phyloP scores from a whole-genome alignment of 2,113 vertebrate genomes.

The Tetraodon nigroviridis region DNA sequence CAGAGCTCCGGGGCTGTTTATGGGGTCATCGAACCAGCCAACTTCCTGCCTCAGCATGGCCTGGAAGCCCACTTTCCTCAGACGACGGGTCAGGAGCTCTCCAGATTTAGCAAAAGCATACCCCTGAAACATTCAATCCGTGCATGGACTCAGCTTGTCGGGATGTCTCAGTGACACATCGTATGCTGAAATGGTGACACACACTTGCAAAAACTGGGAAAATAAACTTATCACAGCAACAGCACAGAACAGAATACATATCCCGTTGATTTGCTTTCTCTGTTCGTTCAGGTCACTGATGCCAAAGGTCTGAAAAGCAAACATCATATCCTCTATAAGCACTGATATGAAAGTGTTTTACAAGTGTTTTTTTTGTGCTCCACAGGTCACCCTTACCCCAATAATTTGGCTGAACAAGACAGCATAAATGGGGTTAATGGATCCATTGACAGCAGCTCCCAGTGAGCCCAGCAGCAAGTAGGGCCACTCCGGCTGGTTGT shows the following conservation, averaged over 20 bases:
- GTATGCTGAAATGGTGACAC: constrained; percentile 2
- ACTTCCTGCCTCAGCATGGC: constrained; percentile 75
- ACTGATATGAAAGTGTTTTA: constrained; percentile 1
- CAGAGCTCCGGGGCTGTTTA: constrained; percentile 75
- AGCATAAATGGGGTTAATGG: constrained; percentile 70
- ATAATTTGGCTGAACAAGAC: constrained; percentile 76
- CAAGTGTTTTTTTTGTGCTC: neutral
- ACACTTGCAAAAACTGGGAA: constrained; percentile 75
- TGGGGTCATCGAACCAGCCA: constrained; percentile 75
- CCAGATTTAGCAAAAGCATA: constrained; percentile 77
- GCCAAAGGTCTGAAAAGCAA: constrained; percentile 68
- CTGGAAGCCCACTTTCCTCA: constrained; percentile 75
- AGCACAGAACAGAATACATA: constrained; percentile 71
- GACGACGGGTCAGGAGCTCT: constrained; percentile 72
- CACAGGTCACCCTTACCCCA: constrained; percentile 56
- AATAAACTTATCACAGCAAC: constrained; percentile 70
- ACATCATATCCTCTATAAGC: neutral
- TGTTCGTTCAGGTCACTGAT: constrained; percentile 61
- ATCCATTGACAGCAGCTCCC: constrained; percentile 71
- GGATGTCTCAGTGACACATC: neutral
- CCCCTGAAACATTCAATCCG: constrained; percentile 50
- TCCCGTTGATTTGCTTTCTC: constrained; percentile 59
- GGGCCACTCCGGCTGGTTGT: constrained; percentile 75
- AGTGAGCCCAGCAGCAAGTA: constrained; percentile 76
- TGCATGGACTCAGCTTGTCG: neutral